Evolutionary conservation across 2,797 vertebrate genomes (phyloP).

Genomic region (Xiphorhynchus erythropygius): DNA sequence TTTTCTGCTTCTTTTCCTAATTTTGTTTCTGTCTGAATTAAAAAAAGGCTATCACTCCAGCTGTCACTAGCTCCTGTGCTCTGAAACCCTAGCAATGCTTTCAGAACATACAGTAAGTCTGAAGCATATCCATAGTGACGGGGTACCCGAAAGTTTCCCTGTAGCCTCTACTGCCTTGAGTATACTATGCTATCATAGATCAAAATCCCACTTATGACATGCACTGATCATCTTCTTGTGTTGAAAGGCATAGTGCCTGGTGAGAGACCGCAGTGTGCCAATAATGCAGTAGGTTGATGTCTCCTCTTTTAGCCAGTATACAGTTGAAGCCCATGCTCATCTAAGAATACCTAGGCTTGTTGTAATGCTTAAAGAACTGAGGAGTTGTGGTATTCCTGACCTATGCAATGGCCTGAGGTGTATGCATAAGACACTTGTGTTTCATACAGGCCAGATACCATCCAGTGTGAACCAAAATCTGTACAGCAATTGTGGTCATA

Average conservation of each 20-base stretch:
- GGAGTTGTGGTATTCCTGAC: background rate
- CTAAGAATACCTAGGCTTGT: background rate
- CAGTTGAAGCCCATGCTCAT: background rate
- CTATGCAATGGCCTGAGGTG: background rate
- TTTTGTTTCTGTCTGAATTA: background rate
- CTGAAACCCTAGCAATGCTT: background rate
- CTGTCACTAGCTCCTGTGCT: rapidly evolving
- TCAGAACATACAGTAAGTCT: background rate
- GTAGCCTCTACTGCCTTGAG: background rate
- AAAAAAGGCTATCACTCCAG: background rate
- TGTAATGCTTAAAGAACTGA: background rate
- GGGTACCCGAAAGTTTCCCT: background rate
- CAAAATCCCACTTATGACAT: background rate
- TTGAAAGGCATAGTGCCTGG: background rate
- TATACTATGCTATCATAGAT: background rate
- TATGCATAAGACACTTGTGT: background rate
- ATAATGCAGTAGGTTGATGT: background rate
- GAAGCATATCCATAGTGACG: rapidly evolving
- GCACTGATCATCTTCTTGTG: background rate
- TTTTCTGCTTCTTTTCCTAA: background rate
- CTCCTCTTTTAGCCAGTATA: background rate
- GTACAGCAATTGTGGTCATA: rapidly evolving
- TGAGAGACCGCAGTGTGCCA: background rate
- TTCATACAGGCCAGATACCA: background rate
- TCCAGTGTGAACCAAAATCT: background rate